Percentiles rank a stretch among this genome's conserved stretches.
phyloP scores from a whole-genome alignment of 2,113 vertebrate species.

The Dromaius novaehollandiae region DNA sequence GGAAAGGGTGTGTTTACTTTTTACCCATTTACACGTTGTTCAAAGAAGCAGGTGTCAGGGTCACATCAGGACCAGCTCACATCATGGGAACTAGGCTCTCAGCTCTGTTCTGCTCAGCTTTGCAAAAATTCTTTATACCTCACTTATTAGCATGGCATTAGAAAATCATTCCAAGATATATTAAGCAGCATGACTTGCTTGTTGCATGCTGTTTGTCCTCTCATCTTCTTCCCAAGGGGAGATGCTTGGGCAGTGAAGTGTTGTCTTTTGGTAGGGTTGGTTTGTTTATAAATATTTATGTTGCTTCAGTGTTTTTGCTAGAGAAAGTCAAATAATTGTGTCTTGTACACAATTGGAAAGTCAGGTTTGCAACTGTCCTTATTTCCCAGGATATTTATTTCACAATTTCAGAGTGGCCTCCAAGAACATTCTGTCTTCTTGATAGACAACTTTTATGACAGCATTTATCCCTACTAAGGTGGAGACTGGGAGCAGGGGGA shows the following conservation, averaged over 20 bases:
- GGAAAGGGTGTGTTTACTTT: neutral
- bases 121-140: neutral
- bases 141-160: neutral
- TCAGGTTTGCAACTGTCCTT: neutral
- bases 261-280: neutral
- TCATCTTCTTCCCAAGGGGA: neutral
- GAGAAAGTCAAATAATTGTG: neutral
- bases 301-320: neutral
- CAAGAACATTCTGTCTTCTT: slow-evolving; percentile 45
- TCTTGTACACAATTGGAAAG: neutral
- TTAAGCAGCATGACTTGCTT: neutral
- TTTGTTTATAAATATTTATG: neutral
- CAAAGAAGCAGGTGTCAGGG: neutral
- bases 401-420: neutral
- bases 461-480: neutral
- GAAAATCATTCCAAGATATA: neutral
- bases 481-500: neutral
- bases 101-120: neutral
- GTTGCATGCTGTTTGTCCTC: neutral
- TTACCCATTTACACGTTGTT: neutral
- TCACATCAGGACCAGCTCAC: neutral
- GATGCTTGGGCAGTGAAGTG: neutral
- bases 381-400: neutral
- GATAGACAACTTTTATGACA: slow-evolving; percentile 2
- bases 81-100: neutral